Percentiles rank a stretch among this genome's conserved stretches.
Evolutionary conservation across 2,888 invertebrate species (phyloP).

Genomic region (Leptopterna dolabrata): DNA sequence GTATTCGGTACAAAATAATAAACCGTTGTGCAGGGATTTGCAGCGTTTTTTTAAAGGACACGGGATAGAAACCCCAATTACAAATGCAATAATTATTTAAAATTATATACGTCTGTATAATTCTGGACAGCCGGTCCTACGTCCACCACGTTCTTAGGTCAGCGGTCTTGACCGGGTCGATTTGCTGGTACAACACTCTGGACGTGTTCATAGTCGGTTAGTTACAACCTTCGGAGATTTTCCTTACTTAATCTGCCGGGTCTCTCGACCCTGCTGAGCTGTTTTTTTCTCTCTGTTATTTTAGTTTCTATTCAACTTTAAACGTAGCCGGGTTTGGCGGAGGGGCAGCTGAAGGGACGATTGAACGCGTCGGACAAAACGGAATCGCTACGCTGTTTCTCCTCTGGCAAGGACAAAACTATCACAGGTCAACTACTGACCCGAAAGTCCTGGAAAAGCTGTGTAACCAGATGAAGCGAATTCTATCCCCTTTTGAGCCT

Average conservation of each 20-base stretch:
- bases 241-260: neutral
- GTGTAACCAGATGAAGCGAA: neutral
- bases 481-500: neutral
- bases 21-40: too few species aligned
- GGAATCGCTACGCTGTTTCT: conserved; percentile 32
- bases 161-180: neutral
- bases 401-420: conserved; percentile 1
- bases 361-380: conserved; percentile 20
- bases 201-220: conserved; percentile 29
- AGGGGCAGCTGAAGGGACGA: neutral
- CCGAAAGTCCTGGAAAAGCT: neutral
- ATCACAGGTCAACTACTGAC: neutral
- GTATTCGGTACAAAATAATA: too few species aligned
- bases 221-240: conserved; percentile 18
- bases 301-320: neutral
- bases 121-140: too few species aligned
- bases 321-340: neutral
- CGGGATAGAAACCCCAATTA: too few species aligned
- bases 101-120: too few species aligned
- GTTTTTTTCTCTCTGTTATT: neutral
- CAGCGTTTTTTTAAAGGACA: too few species aligned
- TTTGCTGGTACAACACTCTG: neutral
- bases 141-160: neutral
- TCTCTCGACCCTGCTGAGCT: neutral
- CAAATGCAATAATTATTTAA: too few species aligned